Evolutionary conservation across 2,113 vertebrate species (phyloP).

Genomic region (Mastomys natalensis): DNA sequence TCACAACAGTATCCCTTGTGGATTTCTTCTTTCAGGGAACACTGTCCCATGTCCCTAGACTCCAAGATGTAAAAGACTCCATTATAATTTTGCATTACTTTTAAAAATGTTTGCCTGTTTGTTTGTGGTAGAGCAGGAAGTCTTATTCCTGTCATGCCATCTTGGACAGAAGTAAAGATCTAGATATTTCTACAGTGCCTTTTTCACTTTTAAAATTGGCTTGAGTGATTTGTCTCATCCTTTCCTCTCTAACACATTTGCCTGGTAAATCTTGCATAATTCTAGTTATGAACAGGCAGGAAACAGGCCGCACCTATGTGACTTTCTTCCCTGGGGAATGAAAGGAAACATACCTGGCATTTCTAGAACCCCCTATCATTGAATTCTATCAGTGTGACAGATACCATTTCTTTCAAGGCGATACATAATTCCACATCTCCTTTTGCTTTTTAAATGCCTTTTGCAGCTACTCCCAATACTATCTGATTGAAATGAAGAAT

Average conservation of each 20-base stretch:
- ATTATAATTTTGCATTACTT: background rate
- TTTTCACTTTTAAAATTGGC: conserved; percentile 26
- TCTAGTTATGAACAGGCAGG: conserved; percentile 53
- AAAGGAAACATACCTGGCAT: background rate
- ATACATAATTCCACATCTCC: background rate
- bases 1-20: background rate
- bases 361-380: conserved; percentile 44
- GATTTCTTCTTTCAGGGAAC: background rate
- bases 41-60: background rate
- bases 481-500: conserved; percentile 24
- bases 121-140: background rate
- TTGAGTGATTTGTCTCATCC: background rate
- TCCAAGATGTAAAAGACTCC: background rate
- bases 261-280: conserved; percentile 27
- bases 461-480: background rate
- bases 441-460: background rate
- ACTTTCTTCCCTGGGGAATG: conserved; percentile 54
- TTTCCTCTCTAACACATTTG: background rate
- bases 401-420: conserved; percentile 4
- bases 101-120: background rate
- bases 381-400: conserved; percentile 58
- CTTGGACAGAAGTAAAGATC: conserved; percentile 4
- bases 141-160: background rate
- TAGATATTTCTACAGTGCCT: background rate
- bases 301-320: conserved; percentile 54